A percentile compares a stretch with the other conserved stretches of the same genome.
These are phyloP conservation scores for Orthonychiurus folsomi DNA, from an alignment of 2,888 invertebrate genomes.

Conservation along the genomic window DNA sequence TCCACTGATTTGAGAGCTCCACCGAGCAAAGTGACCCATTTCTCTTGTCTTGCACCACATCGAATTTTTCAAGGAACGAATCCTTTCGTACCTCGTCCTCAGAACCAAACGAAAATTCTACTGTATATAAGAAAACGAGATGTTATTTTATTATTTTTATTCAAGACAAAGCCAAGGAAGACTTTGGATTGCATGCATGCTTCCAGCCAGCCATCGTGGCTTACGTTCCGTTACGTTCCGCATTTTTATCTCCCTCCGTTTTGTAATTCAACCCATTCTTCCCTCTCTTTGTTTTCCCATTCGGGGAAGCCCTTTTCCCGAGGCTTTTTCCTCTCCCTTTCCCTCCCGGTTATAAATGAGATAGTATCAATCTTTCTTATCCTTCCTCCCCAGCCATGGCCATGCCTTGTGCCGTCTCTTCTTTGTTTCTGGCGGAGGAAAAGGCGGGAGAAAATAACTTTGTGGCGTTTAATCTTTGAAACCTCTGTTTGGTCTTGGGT, in stretches of 20 bases:
- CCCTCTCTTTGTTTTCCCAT: slow-evolving; percentile 10
- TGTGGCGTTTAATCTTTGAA: slow-evolving; percentile 1
- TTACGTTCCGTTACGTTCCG: not conserved
- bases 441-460: not conserved
- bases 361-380: slow-evolving; percentile 11
- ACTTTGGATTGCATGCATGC: not conserved
- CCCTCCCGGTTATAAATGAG: slow-evolving; percentile 11
- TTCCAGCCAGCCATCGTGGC: not conserved
- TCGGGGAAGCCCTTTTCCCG: not conserved
- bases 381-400: not conserved
- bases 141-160: slow-evolving; percentile 1
- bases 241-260: not conserved
- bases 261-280: slow-evolving; percentile 1
- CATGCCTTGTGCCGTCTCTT: not conserved
- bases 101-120: no score
- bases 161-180: no score
- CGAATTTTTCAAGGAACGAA: not conserved
- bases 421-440: not conserved
- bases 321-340: not conserved
- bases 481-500: no score
- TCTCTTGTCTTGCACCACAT: not conserved
- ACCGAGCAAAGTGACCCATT: not conserved
- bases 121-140: no score
- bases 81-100: not conserved
- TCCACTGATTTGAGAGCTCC: no score